A percentile compares a stretch with the other conserved stretches of the same genome.
These are phyloP conservation scores for Periophthalmodon schlosseri DNA, from an alignment of 2,113 vertebrate species.

Conservation along the genomic window DNA sequence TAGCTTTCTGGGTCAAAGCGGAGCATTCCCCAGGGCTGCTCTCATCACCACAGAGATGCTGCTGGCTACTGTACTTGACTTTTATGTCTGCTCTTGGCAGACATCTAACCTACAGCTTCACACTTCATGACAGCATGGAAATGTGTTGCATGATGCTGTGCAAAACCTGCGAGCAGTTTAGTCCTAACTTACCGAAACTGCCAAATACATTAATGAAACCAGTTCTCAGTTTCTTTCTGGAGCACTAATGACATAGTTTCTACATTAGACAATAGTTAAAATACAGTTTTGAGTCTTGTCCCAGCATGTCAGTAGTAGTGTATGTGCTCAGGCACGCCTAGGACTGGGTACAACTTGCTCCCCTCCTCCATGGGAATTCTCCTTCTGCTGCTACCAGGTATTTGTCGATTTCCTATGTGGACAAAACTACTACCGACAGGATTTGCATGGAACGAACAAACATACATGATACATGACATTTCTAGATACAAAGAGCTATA, in stretches of 20 bases:
- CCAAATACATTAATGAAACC: constrained; percentile 13
- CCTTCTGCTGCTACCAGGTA: constrained; percentile 13
- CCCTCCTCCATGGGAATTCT: constrained; percentile 10
- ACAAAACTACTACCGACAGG: not conserved
- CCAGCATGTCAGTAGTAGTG: constrained; percentile 33
- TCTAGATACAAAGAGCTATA: too few relatives aligned
- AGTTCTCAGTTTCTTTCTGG: constrained; percentile 18
- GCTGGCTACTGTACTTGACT: constrained; percentile 29
- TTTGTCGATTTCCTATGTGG: not conserved
- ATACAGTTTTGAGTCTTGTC: constrained; percentile 1
- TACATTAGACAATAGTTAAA: not conserved
- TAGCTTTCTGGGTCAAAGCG: constrained; percentile 57
- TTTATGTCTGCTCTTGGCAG: not conserved
- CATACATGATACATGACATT: too few relatives aligned
- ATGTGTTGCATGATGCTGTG: not conserved
- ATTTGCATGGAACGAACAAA: too few relatives aligned
- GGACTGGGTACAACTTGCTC: constrained; percentile 24
- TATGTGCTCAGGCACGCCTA: constrained; percentile 30
- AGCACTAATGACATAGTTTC: not conserved
- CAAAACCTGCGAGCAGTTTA: not conserved
- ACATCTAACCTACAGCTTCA: not conserved
- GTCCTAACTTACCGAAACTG: not conserved
- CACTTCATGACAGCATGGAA: not conserved
- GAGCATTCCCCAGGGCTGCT: constrained; percentile 33
- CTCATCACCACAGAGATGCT: constrained; percentile 32